Conservation (phyloP, 2,113 vertebrate species). For the Chaetorhynchus papuensis region DNA sequence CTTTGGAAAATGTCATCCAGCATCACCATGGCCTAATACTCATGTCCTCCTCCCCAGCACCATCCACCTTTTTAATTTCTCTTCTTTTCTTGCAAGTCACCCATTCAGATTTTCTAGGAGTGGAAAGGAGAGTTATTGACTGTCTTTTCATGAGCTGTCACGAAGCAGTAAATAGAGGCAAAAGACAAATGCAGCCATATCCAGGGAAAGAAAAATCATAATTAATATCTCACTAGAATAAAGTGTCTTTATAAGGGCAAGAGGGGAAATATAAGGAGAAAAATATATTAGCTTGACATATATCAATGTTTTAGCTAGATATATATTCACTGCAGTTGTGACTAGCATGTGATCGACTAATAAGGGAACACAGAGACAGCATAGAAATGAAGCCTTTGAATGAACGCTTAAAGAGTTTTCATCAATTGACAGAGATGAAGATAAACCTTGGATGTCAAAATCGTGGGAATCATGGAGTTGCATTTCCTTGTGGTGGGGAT, state of each 20-base stretch:
- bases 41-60: neutral
- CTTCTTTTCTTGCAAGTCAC: neutral
- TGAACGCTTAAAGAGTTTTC: neutral
- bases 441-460: neutral
- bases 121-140: neutral
- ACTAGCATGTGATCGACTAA: neutral
- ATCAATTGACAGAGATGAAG: neutral
- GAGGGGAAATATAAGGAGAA: neutral
- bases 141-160: neutral
- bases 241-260: neutral
- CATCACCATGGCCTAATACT: neutral
- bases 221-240: conserved; percentile 55
- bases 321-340: neutral
- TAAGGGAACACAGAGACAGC: neutral
- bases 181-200: conserved; percentile 25
- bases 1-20: neutral
- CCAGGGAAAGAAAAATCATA: conserved; percentile 16
- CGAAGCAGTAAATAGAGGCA: conserved; percentile 17
- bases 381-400: neutral
- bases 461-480: neutral
- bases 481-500: neutral
- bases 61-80: neutral
- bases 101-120: neutral
- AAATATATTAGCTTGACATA: neutral
- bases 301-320: neutral